These are phyloP conservation scores for Oryzias celebensis DNA, from an alignment of 2,113 vertebrate genomes.

Conservation along the genomic window DNA sequence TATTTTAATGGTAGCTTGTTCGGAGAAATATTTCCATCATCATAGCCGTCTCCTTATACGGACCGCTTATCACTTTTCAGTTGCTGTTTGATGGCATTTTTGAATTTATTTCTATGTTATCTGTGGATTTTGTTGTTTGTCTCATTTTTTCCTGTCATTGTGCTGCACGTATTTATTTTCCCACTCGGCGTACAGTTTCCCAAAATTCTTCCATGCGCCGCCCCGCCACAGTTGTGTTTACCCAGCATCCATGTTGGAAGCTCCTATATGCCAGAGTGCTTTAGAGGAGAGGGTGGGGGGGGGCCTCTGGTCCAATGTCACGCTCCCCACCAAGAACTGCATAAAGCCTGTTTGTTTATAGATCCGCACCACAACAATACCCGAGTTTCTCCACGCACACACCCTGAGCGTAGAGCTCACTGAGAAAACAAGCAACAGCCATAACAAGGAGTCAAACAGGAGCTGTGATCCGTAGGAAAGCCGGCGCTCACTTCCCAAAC, in stretches of 20 bases:
- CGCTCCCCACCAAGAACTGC: slow-evolving; percentile 44
- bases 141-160: slow-evolving; percentile 70
- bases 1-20: slow-evolving; percentile 8
- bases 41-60: background rate
- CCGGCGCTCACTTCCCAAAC: slow-evolving; percentile 62
- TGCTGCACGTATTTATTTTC: slow-evolving; percentile 65
- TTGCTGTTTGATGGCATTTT: background rate
- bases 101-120: slow-evolving; percentile 13
- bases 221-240: slow-evolving; percentile 47
- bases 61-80: background rate
- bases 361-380: slow-evolving; percentile 65
- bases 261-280: slow-evolving; percentile 39
- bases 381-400: slow-evolving; percentile 34
- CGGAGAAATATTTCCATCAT: background rate
- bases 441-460: slow-evolving; percentile 69
- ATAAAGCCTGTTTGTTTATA: slow-evolving; percentile 73
- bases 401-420: slow-evolving; percentile 37
- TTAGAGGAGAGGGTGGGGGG: slow-evolving; percentile 1
- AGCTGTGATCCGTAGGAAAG: slow-evolving; percentile 61
- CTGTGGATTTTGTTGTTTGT: slow-evolving; percentile 51
- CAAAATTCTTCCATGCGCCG: slow-evolving; percentile 45
- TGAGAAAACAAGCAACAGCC: slow-evolving; percentile 73
- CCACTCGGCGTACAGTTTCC: slow-evolving; percentile 43
- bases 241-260: slow-evolving; percentile 23
- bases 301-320: slow-evolving; percentile 49